Evolutionary conservation across 2,888 invertebrate species (phyloP).

Genomic region (Zeuzera pyrina): DNA sequence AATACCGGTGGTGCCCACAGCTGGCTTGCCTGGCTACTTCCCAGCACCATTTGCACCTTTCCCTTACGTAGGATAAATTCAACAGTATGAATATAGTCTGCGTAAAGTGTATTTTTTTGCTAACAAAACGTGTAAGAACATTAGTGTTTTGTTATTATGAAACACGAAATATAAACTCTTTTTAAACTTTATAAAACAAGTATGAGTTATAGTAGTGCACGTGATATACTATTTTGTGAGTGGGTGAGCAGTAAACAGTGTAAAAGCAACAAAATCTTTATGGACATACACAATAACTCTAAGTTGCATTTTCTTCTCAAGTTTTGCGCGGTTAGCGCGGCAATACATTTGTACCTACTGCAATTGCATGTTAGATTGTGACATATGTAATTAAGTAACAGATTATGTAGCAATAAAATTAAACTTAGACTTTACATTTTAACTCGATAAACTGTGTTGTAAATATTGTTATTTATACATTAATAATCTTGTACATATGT

Average conservation of each 20-base stretch:
- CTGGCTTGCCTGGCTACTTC: slow-evolving; percentile 83
- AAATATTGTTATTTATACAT: slow-evolving; percentile 57
- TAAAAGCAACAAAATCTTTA: slow-evolving; percentile 45
- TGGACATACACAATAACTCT: slow-evolving; percentile 49
- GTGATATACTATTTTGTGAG: slow-evolving; percentile 56
- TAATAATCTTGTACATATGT: slow-evolving; percentile 16
- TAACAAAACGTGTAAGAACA: neutral
- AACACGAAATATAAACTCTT: too few species aligned
- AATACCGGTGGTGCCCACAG: slow-evolving; percentile 80
- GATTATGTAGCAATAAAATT: too few species aligned
- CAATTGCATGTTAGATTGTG: too few species aligned
- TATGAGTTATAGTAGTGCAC: slow-evolving; percentile 42
- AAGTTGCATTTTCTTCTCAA: slow-evolving; percentile 40
- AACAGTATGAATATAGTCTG: neutral
- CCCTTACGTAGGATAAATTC: slow-evolving; percentile 81
- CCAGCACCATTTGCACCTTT: slow-evolving; percentile 83
- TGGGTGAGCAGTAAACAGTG: slow-evolving; percentile 50
- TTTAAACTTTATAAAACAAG: slow-evolving; percentile 36
- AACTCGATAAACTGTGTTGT: slow-evolving; percentile 41
- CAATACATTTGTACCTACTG: too few species aligned
- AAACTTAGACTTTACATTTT: slow-evolving; percentile 27
- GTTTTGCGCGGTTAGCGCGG: slow-evolving; percentile 25
- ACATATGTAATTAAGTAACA: too few species aligned
- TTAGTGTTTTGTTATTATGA: slow-evolving; percentile 1
- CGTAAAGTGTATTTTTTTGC: neutral